Evolutionary conservation across 2,797 vertebrate genomes (phyloP).

Genomic region (Myiotriccus ornatus): DNA sequence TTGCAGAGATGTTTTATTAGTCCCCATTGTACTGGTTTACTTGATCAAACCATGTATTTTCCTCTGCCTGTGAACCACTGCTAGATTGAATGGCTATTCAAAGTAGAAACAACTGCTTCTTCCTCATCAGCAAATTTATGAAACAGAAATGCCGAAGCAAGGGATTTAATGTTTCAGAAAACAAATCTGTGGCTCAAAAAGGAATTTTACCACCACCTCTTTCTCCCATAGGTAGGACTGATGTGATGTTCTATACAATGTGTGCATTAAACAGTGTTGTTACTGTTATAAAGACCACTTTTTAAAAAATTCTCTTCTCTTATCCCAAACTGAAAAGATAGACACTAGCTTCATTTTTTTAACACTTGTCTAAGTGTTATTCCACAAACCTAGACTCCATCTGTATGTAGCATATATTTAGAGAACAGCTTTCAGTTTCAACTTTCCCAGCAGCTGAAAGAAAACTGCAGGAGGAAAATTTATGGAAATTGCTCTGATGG

Average conservation of each 20-base stretch:
- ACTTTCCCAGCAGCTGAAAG: not conserved
- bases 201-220: not conserved
- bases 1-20: not conserved
- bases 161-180: not conserved
- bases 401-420: conserved; percentile 35
- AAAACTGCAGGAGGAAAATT: not conserved
- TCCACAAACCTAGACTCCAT: conserved; percentile 59
- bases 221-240: not conserved
- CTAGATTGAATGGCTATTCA: not conserved
- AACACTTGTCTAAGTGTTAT: conserved; percentile 57
- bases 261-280: not conserved
- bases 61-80: not conserved
- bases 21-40: not conserved
- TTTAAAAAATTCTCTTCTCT: not conserved
- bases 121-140: conserved; percentile 3
- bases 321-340: not conserved
- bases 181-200: not conserved
- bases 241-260: not conserved
- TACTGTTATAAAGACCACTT: not conserved
- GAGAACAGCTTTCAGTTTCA: conserved; percentile 50
- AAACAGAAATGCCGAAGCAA: not conserved
- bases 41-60: not conserved
- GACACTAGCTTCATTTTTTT: conserved; percentile 22
- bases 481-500: not conserved
- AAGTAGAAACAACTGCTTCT: not conserved